Percentiles rank a stretch among this genome's conserved stretches.
Conservation (phyloP, 2,113 vertebrate species). For the Caranx melampygus region DNA sequence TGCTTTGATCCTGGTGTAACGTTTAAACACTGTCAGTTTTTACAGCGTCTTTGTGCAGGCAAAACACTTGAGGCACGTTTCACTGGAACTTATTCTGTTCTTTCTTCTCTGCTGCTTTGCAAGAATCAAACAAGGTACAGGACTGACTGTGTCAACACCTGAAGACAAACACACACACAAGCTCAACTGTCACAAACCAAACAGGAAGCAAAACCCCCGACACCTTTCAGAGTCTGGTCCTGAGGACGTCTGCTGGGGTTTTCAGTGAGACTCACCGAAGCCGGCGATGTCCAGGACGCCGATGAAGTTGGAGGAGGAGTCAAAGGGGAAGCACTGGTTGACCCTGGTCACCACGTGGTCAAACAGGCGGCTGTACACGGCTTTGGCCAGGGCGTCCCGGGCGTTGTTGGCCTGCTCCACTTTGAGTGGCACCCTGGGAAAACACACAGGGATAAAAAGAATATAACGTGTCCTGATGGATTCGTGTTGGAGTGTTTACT, state of each 20-base stretch:
- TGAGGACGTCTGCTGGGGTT: background rate
- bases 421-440: slow-evolving; percentile 92
- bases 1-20: background rate
- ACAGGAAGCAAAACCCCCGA: too few relatives aligned
- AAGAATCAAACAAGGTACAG: background rate
- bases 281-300: slow-evolving; percentile 98
- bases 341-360: slow-evolving; percentile 97
- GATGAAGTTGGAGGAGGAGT: slow-evolving; percentile 93
- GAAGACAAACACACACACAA: too few relatives aligned
- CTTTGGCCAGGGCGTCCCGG: slow-evolving; percentile 96
- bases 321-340: slow-evolving; percentile 98
- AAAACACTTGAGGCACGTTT: too few relatives aligned
- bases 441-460: background rate
- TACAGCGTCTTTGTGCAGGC: too few relatives aligned
- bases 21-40: too few relatives aligned
- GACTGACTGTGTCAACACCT: too few relatives aligned
- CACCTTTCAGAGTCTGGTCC: background rate
- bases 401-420: slow-evolving; percentile 98
- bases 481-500: too few relatives aligned
- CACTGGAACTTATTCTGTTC: too few relatives aligned
- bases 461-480: too few relatives aligned
- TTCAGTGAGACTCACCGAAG: slow-evolving; percentile 87
- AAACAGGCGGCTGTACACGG: slow-evolving; percentile 95
- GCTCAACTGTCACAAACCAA: too few relatives aligned
- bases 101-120: background rate